Conservation (phyloP, 2,888 invertebrate genomes). For the Apamea sordens region DNA sequence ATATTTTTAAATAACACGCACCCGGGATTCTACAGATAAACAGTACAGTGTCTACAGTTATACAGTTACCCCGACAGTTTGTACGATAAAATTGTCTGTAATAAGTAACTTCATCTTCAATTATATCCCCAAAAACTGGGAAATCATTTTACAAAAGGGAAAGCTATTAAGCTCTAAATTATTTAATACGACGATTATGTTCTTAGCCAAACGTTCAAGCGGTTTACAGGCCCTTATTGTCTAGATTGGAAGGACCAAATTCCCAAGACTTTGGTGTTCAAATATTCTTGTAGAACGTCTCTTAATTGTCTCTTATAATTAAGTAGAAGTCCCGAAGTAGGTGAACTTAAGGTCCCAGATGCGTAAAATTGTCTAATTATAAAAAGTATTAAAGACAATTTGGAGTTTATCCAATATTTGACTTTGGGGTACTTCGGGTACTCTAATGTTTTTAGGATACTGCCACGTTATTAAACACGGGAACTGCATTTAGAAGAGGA, state of each 20-base stretch:
- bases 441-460: constrained; percentile 44
- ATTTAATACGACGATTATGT: constrained; percentile 74
- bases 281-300: constrained; percentile 59
- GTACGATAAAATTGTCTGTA: constrained; percentile 44
- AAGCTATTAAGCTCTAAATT: constrained; percentile 71
- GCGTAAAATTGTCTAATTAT: constrained; percentile 79
- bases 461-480: constrained; percentile 44
- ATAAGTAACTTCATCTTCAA: constrained; percentile 58
- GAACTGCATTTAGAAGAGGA: constrained; percentile 52
- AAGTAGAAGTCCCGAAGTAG: constrained; percentile 77
- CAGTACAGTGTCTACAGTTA: too few species aligned
- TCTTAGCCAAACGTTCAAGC: constrained; percentile 53
- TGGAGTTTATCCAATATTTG: constrained; percentile 70
- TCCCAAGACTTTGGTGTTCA: constrained; percentile 17
- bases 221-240: constrained; percentile 47
- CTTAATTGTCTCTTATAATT: constrained; percentile 81
- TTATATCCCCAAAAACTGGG: constrained; percentile 60
- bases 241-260: constrained; percentile 45
- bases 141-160: constrained; percentile 73
- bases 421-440: constrained; percentile 36
- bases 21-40: too few species aligned
- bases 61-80: constrained; percentile 16
- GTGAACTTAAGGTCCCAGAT: constrained; percentile 76
- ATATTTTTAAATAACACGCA: too few species aligned
- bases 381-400: constrained; percentile 77